These are phyloP conservation scores for Tridacna crocea DNA, from an alignment of 2,888 invertebrate genomes.

Conservation along the genomic window DNA sequence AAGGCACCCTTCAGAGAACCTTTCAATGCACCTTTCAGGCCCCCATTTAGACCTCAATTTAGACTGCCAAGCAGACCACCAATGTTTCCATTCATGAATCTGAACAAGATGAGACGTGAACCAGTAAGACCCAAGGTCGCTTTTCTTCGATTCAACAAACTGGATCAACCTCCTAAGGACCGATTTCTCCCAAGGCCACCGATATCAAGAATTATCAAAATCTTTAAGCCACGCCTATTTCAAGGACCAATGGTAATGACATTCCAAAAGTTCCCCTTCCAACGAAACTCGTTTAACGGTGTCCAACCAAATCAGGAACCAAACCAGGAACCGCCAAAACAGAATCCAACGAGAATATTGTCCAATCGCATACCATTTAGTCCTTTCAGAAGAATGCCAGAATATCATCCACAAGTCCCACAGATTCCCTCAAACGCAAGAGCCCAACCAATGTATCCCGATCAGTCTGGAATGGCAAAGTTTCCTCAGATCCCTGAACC, in stretches of 20 bases:
- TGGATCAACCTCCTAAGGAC: slow-evolving; percentile 8
- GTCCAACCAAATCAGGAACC: not conserved
- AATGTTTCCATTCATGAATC: slow-evolving; percentile 34
- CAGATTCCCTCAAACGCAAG: slow-evolving; percentile 1
- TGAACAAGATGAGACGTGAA: slow-evolving; percentile 23
- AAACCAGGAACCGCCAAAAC: not conserved
- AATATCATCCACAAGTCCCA: slow-evolving; percentile 38
- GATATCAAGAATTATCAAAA: slow-evolving; percentile 17
- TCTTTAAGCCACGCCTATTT: not conserved
- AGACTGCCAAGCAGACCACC: slow-evolving; percentile 14
- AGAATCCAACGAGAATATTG: slow-evolving; percentile 15
- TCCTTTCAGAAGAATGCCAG: slow-evolving; percentile 23
- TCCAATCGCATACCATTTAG: slow-evolving; percentile 22
- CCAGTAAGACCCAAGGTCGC: slow-evolving; percentile 27
- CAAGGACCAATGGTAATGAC: slow-evolving; percentile 13
- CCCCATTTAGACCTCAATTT: too few relatives aligned
- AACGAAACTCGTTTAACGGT: not conserved
- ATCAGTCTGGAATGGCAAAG: slow-evolving; percentile 19
- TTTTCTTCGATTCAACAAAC: slow-evolving; percentile 36
- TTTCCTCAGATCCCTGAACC: slow-evolving; percentile 35
- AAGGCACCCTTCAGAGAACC: too few relatives aligned
- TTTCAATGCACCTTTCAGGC: too few relatives aligned
- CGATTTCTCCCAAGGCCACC: slow-evolving; percentile 20
- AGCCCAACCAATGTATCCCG: slow-evolving; percentile 7
- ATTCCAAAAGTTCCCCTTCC: not conserved